A percentile compares a stretch with the other conserved stretches of the same genome.
These are phyloP conservation scores for Pterostichus niger DNA, from an alignment of 2,888 invertebrate species.

Conservation along the genomic window DNA sequence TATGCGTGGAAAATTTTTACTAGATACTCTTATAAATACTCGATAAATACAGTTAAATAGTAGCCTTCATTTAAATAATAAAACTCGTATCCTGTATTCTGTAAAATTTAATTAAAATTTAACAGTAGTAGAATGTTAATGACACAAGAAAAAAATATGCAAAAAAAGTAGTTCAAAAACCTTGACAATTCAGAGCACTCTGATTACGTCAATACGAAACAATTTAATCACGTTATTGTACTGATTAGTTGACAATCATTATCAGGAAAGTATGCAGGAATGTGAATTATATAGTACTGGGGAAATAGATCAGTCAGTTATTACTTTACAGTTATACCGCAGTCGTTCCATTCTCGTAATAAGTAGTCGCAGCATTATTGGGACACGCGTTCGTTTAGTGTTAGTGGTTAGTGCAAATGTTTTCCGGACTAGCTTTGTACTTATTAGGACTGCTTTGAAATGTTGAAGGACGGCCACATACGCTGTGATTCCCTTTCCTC, in stretches of 20 bases:
- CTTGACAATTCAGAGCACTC: background rate
- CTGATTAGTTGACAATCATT: conserved; percentile 2
- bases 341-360: no score
- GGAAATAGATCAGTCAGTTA: background rate
- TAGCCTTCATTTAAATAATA: no score
- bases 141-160: no score
- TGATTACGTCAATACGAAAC: background rate
- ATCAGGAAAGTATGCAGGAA: conserved; percentile 4
- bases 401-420: background rate
- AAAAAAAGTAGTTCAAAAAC: background rate
- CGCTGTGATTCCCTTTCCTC: background rate
- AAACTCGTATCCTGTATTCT: no score
- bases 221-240: background rate
- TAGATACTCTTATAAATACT: no score
- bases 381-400: no score
- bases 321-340: conserved; percentile 1
- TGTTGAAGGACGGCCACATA: conserved; percentile 5
- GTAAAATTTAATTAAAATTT: no score
- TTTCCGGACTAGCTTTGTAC: background rate
- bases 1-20: no score
- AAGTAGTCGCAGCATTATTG: no score
- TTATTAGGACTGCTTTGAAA: background rate
- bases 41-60: no score
- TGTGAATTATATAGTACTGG: background rate
- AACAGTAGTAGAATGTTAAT: no score